Evolutionary conservation across 2,113 vertebrate species (phyloP).

Genomic region (Hiodon tergisus): DNA sequence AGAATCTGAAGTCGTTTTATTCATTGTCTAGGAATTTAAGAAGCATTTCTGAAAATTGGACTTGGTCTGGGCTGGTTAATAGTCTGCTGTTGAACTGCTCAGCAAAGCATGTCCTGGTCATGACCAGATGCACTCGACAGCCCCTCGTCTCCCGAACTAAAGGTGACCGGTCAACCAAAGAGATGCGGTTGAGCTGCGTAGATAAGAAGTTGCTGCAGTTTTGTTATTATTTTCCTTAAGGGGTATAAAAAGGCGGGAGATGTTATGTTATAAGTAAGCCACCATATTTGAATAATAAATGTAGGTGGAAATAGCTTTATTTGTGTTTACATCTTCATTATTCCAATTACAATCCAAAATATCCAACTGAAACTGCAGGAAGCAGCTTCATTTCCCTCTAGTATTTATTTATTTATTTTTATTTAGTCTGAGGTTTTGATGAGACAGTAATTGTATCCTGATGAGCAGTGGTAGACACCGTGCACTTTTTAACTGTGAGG

Average conservation of each 20-base stretch:
- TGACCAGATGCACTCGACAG: conserved; percentile 3
- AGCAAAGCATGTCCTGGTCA: background rate
- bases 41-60: too few species aligned
- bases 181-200: background rate
- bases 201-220: background rate
- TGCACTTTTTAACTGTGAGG: conserved; percentile 30
- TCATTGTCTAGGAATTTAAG: too few species aligned
- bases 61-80: too few species aligned
- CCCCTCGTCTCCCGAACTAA: background rate
- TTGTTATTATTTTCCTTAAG: background rate
- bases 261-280: background rate
- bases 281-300: background rate
- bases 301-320: background rate
- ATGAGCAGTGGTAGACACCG: conserved; percentile 48
- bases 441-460: conserved; percentile 34
- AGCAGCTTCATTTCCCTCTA: background rate
- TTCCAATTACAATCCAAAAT: conserved; percentile 2
- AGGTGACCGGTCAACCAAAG: too few species aligned
- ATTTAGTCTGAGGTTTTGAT: conserved; percentile 6
- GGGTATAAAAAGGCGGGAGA: background rate
- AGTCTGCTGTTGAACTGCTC: too few species aligned
- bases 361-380: background rate
- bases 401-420: background rate
- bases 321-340: conserved; percentile 1
- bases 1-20: too few species aligned